Evolutionary conservation across 2,888 invertebrate genomes (phyloP).

Genomic region (Frankliniella intonsa): DNA sequence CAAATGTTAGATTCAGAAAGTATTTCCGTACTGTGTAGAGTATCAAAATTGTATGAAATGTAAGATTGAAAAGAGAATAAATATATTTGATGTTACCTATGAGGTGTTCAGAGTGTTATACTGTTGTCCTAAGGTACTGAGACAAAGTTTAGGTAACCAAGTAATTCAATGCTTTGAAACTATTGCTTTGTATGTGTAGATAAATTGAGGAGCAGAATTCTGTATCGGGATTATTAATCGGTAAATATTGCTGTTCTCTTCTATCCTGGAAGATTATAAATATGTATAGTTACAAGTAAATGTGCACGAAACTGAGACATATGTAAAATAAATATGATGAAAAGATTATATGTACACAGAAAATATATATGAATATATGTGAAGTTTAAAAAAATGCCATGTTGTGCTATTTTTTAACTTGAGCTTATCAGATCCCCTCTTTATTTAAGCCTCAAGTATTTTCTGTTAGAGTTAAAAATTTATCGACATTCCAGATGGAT

Average conservation of each 20-base stretch:
- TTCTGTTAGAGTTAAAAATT: constrained; percentile 11
- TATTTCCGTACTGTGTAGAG: constrained; percentile 2
- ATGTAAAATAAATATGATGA: not conserved
- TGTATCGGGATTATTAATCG: not conserved
- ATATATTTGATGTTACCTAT: constrained; percentile 20
- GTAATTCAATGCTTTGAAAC: constrained; percentile 12
- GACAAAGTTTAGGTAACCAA: not conserved
- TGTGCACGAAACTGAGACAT: constrained; percentile 9
- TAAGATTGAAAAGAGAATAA: not conserved
- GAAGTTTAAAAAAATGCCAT: not conserved
- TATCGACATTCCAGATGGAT: constrained; percentile 7
- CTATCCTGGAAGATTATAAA: not conserved
- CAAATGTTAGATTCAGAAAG: constrained; percentile 8
- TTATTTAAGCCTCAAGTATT: not conserved
- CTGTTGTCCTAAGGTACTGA: not conserved
- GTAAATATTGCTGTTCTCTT: not conserved
- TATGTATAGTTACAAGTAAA: constrained; percentile 12
- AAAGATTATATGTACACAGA: constrained; percentile 3
- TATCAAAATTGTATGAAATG: not conserved
- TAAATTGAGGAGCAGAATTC: not conserved
- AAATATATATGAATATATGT: constrained; percentile 20
- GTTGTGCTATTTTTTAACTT: constrained; percentile 10
- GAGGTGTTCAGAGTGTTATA: not conserved
- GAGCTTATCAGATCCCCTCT: not conserved
- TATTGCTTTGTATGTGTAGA: constrained; percentile 17